A percentile compares a stretch with the other conserved stretches of the same genome.
Evolutionary conservation across 2,888 invertebrate species (phyloP).

Genomic region (Meteorus colon): DNA sequence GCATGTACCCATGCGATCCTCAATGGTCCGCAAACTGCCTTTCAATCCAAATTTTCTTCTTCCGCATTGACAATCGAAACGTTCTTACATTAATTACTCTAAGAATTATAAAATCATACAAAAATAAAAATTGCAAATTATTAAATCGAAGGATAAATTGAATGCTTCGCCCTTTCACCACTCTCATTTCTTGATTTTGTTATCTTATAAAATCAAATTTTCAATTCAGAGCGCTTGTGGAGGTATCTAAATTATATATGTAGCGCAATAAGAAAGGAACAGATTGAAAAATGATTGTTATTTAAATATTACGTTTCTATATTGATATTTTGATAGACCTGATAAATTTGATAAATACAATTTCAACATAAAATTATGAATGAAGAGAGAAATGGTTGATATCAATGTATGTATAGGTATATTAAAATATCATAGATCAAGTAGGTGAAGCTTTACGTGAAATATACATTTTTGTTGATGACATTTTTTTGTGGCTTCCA

Average conservation of each 20-base stretch:
- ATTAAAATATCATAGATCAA: constrained; percentile 70
- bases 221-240: no score
- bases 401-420: constrained; percentile 69
- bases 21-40: background rate
- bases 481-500: constrained; percentile 46
- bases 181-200: background rate
- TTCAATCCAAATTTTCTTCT: background rate
- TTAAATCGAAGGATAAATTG: background rate
- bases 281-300: no score
- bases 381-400: constrained; percentile 61
- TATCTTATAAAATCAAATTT: no score
- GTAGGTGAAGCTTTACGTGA: constrained; percentile 72
- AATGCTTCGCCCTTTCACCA: constrained; percentile 5
- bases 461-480: constrained; percentile 67
- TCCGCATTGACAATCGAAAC: background rate
- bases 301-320: no score
- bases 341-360: constrained; percentile 6
- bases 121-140: constrained; percentile 1
- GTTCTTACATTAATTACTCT: background rate
- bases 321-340: background rate
- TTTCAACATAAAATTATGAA: constrained; percentile 44
- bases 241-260: no score
- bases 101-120: background rate
- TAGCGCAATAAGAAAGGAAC: no score
- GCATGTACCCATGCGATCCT: no score